Evolutionary conservation across 2,888 invertebrate species (phyloP).

Genomic region (Hemithea aestivaria): DNA sequence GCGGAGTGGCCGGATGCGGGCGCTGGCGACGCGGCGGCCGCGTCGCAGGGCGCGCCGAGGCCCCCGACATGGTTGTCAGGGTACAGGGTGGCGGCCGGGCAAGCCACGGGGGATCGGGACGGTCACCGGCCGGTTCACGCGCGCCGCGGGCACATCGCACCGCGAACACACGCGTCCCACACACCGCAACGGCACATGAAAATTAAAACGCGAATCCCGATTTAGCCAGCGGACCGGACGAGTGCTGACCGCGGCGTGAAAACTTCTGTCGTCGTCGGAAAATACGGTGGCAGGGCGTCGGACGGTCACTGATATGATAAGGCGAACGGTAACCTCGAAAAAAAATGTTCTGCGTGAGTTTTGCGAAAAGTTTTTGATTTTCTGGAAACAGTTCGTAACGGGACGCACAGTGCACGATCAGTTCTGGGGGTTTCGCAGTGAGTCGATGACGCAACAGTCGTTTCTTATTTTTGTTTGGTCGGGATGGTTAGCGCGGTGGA

Average conservation of each 20-base stretch:
- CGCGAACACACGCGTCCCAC: constrained; percentile 71
- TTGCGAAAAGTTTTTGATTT: constrained; percentile 28
- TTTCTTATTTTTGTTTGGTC: constrained; percentile 48
- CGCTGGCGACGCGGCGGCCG: constrained; percentile 85
- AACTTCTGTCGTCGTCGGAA: constrained; percentile 30
- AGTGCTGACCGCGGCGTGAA: constrained; percentile 51
- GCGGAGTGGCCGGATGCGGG: constrained; percentile 90
- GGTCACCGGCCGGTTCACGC: constrained; percentile 70
- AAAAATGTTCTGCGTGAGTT: constrained; percentile 32
- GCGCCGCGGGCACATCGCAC: constrained; percentile 77
- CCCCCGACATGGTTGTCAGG: constrained; percentile 85
- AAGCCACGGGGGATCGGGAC: constrained; percentile 84
- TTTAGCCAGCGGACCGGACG: constrained; percentile 71
- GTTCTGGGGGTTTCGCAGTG: constrained; percentile 32
- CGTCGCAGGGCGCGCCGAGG: constrained; percentile 84
- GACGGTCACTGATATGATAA: constrained; percentile 63
- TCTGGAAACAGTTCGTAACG: constrained; percentile 23
- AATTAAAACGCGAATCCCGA: constrained; percentile 75
- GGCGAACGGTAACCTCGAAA: constrained; percentile 39
- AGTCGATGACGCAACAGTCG: constrained; percentile 48
- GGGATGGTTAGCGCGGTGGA: constrained; percentile 35
- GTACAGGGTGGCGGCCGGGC: constrained; percentile 91
- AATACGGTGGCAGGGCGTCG: constrained; percentile 31
- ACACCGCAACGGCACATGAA: constrained; percentile 74
- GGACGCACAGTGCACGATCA: constrained; percentile 33